Evolutionary conservation across 1,140 invertebrate genomes (phyloP), one percentile per base, ranked within the genome.

Genomic region (Drosophila rhopaloa): DNA sequence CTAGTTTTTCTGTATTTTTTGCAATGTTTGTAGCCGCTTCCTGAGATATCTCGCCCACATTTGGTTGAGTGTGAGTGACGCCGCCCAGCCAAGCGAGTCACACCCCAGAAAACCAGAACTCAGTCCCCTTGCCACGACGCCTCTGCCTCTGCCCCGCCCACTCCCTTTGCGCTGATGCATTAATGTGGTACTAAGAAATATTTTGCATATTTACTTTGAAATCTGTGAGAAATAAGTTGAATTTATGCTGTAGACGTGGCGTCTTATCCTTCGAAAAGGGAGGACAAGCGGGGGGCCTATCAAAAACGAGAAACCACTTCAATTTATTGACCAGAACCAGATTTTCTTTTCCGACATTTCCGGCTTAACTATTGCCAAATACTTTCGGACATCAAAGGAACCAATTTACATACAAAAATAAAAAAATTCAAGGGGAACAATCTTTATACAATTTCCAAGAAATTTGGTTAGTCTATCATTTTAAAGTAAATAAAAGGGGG

Each of bases 181-280:
- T 86, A 86, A 79, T 79, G 82, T 81, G 82, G 55, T 86, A 82
- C 83, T 81, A 77, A 46, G 61, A 89, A 88, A 88, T 88, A 88
- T 88, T 88, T 88, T 77, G 84, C 83, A 88, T 88, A 88, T 88
- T 88, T 88, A 65, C 76, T 82, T 77, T 88, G 83, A 83, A 88
- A 88, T 88, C 79, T 88, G 67, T 74, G 78, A 58, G 70, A 86
- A 68, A 68, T 72, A 84, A 83, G 66, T 66, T 79, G 55, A 40
- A 54, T 73, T 66, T 77, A 47, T 78, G 46, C 51, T 47, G 32
- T n/a, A 38, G 14, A 46, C 56, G 37, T 50, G 32, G 4, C 47
- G 40, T 46, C 40, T 58, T 27, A 65, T 65, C 61, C 61, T 46
- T 16, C 16, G 29, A 10, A 2, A 11, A 19, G 13, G 11, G 5